A percentile compares a stretch with the other conserved stretches of the same genome.
These are phyloP conservation scores for Agonopterix heracliana DNA, from an alignment of 2,888 invertebrate species.

Conservation along the genomic window DNA sequence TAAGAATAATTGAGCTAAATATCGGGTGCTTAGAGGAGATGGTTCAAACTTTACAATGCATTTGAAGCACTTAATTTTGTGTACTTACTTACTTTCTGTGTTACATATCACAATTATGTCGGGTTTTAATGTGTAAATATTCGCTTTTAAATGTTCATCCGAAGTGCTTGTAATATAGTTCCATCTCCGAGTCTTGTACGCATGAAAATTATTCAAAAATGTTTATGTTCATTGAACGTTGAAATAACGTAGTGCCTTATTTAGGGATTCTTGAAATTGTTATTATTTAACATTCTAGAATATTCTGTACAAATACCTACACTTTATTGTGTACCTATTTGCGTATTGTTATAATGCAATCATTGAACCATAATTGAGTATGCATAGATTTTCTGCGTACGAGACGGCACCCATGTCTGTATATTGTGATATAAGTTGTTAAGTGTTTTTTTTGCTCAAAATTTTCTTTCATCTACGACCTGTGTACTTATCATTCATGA, in stretches of 20 bases:
- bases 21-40: slow-evolving; percentile 39
- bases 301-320: not conserved
- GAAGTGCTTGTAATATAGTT: slow-evolving; percentile 31
- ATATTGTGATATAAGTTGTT: slow-evolving; percentile 65
- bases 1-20: slow-evolving; percentile 27
- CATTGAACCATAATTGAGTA: not conserved
- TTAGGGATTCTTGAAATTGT: slow-evolving; percentile 24
- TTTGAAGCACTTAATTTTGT: slow-evolving; percentile 32
- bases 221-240: slow-evolving; percentile 11
- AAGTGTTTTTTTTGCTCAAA: slow-evolving; percentile 63
- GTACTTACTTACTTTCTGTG: slow-evolving; percentile 45
- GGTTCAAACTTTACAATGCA: slow-evolving; percentile 32
- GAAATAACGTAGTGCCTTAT: slow-evolving; percentile 55
- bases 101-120: slow-evolving; percentile 49
- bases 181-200: slow-evolving; percentile 37
- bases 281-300: slow-evolving; percentile 3
- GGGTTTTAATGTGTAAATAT: slow-evolving; percentile 44
- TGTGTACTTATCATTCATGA: slow-evolving; percentile 72
- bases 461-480: slow-evolving; percentile 49
- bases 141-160: slow-evolving; percentile 30
- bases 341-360: slow-evolving; percentile 11
- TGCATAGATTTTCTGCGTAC: slow-evolving; percentile 24
- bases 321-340: slow-evolving; percentile 12
- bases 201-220: slow-evolving; percentile 13
- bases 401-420: slow-evolving; percentile 43